Evolutionary conservation across 2,113 vertebrate genomes (phyloP), one percentile per base, ranked within the genome.

Genomic region (Pungitius pungitius): DNA sequence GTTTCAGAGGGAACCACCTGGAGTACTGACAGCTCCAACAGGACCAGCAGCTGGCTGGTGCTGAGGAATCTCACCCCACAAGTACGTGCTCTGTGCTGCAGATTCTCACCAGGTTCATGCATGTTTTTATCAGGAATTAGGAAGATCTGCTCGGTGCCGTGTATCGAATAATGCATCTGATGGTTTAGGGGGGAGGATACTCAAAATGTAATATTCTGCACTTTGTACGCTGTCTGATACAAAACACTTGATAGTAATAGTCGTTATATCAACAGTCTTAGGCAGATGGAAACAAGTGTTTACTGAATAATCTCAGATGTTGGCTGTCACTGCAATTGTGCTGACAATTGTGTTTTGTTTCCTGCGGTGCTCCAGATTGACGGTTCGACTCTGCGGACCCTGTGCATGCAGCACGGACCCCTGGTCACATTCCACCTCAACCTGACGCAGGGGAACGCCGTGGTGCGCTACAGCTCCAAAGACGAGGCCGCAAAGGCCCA

Each of bases 401-500:
- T 99, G 88, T 99, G 98, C 83, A 93, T 99, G 95, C 98, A 99
- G 76, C 98, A 99, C 6, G 98, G 98, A 78, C 98, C 98, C 80
- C 95, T 99, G 69, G 93, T 97, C 92, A 99, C 98, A 91, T 99
- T 99, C 97, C 98, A 99, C 91, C 95, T 99, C 94, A 99, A 96
- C 93, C 94, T 99, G 94, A 97, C 98, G 0, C 98, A 99, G 93
- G 98, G 98, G 86, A 99, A 98, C 40, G 98, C 98, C 17, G 95
- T 99, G 86, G 97, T 99, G 91, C 96, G 97, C 89, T 99, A 99
- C 94, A 99, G 97, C 92, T 99, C 98, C 90, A 98, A 97, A 95
- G 97, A 99, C 56, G 98, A 99, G 77, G 95, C 97, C 12, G 95
- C 96, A 84, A 99, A 99, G 90, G 98, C 98, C 90, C 98, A 99